Evolutionary conservation across 2,113 vertebrate species (phyloP).

Genomic region (Mormyrus iriodes): DNA sequence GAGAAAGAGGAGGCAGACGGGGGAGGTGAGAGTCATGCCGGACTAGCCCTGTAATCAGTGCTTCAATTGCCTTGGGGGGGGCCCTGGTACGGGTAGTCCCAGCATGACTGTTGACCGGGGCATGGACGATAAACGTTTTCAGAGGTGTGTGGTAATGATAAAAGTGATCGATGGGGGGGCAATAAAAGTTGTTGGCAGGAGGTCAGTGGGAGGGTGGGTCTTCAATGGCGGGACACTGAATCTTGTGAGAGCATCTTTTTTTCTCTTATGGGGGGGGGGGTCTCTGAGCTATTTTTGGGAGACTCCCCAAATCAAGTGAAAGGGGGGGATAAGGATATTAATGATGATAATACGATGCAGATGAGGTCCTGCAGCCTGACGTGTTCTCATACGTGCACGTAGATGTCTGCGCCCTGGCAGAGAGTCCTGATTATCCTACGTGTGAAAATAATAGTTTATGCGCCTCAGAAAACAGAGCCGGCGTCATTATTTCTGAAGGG

Average conservation of each 20-base stretch:
- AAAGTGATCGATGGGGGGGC: no score
- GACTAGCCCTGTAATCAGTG: background rate
- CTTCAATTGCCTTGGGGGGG: background rate
- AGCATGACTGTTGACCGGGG: background rate
- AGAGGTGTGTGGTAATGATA: no score
- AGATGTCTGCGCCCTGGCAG: background rate
- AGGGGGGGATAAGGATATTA: background rate
- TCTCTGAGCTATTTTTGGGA: background rate
- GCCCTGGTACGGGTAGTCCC: background rate
- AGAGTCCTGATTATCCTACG: background rate
- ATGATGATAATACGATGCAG: background rate
- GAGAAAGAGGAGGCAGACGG: conserved; percentile 78
- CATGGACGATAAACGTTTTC: no score
- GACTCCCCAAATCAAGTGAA: background rate
- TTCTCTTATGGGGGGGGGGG: background rate
- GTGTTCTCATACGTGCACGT: background rate
- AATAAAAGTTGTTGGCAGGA: background rate
- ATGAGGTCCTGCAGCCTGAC: background rate
- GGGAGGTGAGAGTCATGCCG: conserved; percentile 57
- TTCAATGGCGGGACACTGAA: background rate
- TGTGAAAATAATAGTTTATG: conserved; percentile 26
- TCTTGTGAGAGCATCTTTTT: background rate
- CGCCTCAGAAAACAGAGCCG: conserved; percentile 21
- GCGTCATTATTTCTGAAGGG: conserved; percentile 5
- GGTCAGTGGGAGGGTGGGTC: no score